Base-by-base conservation (phyloP, 2,797 vertebrate species). In the Cheirogaleus major region DNA sequence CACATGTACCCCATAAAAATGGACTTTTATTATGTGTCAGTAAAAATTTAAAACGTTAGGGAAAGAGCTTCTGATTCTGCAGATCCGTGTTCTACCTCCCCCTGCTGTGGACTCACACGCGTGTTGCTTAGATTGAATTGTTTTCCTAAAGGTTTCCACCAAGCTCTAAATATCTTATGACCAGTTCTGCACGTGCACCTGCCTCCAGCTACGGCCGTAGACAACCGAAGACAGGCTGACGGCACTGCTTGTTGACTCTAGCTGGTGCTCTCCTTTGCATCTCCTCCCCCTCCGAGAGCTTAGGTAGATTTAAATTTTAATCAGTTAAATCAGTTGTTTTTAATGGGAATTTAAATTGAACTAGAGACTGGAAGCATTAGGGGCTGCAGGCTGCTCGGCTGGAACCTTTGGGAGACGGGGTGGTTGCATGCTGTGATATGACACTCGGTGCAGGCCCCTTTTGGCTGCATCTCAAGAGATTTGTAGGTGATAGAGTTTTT, bases 331-430 rank as follows among this genome's bases (percentile, higher is more conserved):
- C 15, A 27, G 38, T 94, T 94, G 27, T 91, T 92, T 93, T 93
- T 72, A 89, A 96, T 92, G 72, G 67, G 72, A 88, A 88, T 90
- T 94, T 73, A 92, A 93, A 93, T 93, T 88, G 76, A 96, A 67
- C 80, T 59, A 5, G 59, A 93, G 81, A 65, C 45, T 5, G 27
- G 43, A 81, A 84, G 65, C 41, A 7, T n/a, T 50, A 32, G 41
- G 30, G n/a, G 52, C 69, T 25, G 45, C 52, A 30, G 25, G 76
- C 55, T 65, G 43, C 90, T 88, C 14, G 12, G 80, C 55, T 43
- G 48, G 59, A 84, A 25, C 70, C 75, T 93, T 20, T 1, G 18
- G 5, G 72, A 30, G 23, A 7, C 1, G 23, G 35, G 48, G 10
- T 6, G 23, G 41, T 5, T 25, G 55, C 14, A 0, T 41, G 69